Evolutionary conservation across 2,888 invertebrate genomes (phyloP), one percentile per base, ranked within the genome.

Genomic region (Mimumesa dahlbomi): DNA sequence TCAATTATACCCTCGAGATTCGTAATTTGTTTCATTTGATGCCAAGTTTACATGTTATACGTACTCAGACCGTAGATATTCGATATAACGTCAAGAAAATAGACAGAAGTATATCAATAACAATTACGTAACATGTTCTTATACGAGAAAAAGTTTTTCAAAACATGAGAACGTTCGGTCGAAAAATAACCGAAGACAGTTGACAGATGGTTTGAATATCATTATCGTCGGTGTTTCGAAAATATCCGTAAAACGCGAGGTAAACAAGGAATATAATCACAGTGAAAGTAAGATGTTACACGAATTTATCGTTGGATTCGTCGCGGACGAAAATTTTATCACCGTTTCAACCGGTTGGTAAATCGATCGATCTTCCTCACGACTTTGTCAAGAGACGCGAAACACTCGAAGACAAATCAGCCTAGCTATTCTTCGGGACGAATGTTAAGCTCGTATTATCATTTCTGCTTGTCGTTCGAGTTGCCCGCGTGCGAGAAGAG

Each of bases 331-430:
- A 48, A 48, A 13, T 48, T 50, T 50, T 9, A 25, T 53, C 53
- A 40, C 42, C 66, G 70, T 62, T 11, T 11, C 13, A 36, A 52
- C 59, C 29, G 7, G 29, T 25, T 22, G 46, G n/a, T 25, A 29
- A 16, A 25, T 29, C 68, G 72, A 64, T 63, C 49, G 64, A 59
- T 73, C 72, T 52, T 52, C 53, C 54, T 53, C 48, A 53, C 38
- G 52, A 62, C 34, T 36, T 18, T 50, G 64, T 43, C 43, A 48
- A 52, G 22, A 19, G 18, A 22, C n/a, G 22, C n/a, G 13, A 9
- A 29, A 34, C n/a, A 31, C 42, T 19, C 42, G 42, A 7, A 42
- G 42, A 21, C 19, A 19, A 48, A 34, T 2, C 14, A 6, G 21
- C 18, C 19, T n/a, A 36, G 40, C 53, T 19, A 16, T 22, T 53